Evolutionary conservation across 2,797 vertebrate species (phyloP).

Genomic region (Platyrinchus mystaceus): DNA sequence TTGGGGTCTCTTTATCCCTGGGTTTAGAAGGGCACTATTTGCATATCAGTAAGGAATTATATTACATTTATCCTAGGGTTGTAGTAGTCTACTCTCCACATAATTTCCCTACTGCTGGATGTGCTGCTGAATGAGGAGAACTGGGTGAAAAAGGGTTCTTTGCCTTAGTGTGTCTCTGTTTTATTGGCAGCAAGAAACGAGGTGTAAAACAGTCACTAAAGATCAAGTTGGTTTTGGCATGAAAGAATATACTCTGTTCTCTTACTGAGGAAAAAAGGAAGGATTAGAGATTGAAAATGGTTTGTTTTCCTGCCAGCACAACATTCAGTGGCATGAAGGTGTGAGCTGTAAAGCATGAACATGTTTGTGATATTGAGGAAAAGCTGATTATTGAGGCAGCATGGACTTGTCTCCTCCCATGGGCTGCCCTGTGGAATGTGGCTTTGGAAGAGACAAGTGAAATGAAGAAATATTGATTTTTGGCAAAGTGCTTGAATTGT

Average conservation of each 20-base stretch:
- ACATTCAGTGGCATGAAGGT: neutral
- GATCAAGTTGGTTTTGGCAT: neutral
- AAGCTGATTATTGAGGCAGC: neutral
- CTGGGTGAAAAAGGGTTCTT: neutral
- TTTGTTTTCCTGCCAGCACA: neutral
- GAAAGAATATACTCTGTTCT: neutral
- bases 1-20: neutral
- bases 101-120: neutral
- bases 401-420: neutral
- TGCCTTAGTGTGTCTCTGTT: neutral
- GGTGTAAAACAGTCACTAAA: neutral
- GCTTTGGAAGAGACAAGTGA: neutral
- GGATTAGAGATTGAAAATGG: neutral
- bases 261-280: neutral
- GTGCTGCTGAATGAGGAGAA: neutral
- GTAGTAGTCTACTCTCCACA: neutral
- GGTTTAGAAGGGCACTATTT: neutral
- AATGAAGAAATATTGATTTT: neutral
- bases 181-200: neutral
- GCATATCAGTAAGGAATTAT: fast-evolving
- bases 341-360: neutral
- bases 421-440: neutral
- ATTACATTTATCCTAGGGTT: fast-evolving
- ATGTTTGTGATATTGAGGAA: neutral
- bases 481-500: fast-evolving